These are phyloP conservation scores for Solea senegalensis DNA, from an alignment of 2,113 vertebrate genomes.

Conservation along the genomic window DNA sequence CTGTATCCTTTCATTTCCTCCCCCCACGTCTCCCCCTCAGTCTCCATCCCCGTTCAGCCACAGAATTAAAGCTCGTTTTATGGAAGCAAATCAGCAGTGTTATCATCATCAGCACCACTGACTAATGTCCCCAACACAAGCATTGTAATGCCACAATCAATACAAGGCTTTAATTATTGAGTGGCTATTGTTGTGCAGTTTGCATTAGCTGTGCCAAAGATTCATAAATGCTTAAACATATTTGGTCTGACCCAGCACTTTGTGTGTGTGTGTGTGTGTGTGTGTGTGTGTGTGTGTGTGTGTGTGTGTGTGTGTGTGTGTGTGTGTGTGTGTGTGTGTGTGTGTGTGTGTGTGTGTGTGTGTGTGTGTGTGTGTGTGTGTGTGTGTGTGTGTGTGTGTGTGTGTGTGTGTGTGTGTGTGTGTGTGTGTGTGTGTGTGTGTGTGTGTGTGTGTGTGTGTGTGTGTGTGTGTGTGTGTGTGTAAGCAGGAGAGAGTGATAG, in stretches of 20 bases:
- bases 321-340: conserved; percentile 21
- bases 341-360: conserved; percentile 21
- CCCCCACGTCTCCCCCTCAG: too few species aligned
- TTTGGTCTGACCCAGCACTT: conserved; percentile 47
- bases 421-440: conserved; percentile 33
- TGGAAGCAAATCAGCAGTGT: conserved; percentile 52
- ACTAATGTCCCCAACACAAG: conserved; percentile 69
- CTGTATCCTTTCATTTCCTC: conserved; percentile 17
- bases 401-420: conserved; percentile 30
- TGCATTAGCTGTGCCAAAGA: conserved; percentile 57
- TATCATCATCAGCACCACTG: conserved; percentile 63
- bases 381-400: conserved; percentile 19
- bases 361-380: conserved; percentile 21
- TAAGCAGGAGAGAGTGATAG: conserved; percentile 1
- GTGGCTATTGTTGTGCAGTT: conserved; percentile 60
- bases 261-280: conserved; percentile 32
- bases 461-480: conserved; percentile 25
- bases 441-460: conserved; percentile 33
- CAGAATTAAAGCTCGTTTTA: conserved; percentile 54
- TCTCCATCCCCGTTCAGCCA: conserved; percentile 14
- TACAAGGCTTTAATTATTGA: conserved; percentile 75
- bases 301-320: conserved; percentile 21
- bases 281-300: conserved; percentile 33
- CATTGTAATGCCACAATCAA: conserved; percentile 72
- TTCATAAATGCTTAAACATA: conserved; percentile 71